phyloP scores from a whole-genome alignment of 2,888 invertebrate genomes.

The Vanessa cardui region DNA sequence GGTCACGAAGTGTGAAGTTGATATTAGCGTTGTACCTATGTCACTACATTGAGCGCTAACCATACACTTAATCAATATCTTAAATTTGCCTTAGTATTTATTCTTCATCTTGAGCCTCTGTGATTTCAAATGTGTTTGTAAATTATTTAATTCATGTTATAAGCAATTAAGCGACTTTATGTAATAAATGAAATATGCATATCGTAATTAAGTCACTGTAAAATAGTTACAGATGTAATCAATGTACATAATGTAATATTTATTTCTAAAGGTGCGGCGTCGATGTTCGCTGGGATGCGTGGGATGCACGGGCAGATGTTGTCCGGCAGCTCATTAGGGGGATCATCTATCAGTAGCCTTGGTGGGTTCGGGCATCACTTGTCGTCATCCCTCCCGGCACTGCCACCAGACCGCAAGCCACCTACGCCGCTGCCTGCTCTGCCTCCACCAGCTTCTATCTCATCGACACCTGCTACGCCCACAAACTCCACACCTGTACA shows the following conservation, averaged over 20 bases:
- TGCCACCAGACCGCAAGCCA: constrained; percentile 83
- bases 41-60: too few species aligned
- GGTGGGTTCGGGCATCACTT: constrained; percentile 63
- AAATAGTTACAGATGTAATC: constrained; percentile 13
- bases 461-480: constrained; percentile 65
- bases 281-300: constrained; percentile 74
- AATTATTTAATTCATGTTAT: too few species aligned
- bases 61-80: too few species aligned
- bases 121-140: too few species aligned
- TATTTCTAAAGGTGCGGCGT: constrained; percentile 55
- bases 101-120: too few species aligned
- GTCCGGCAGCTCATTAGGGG: constrained; percentile 53
- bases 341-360: constrained; percentile 61
- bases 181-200: background rate
- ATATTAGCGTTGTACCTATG: too few species aligned
- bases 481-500: constrained; percentile 67
- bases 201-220: background rate
- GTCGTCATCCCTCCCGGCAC: constrained; percentile 65
- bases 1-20: too few species aligned
- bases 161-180: too few species aligned
- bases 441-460: constrained; percentile 63
- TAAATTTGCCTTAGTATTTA: too few species aligned
- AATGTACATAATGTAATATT: background rate
- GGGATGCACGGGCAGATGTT: constrained; percentile 74
- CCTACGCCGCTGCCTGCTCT: constrained; percentile 81